These are phyloP conservation scores for Perithous albicinctus DNA, from an alignment of 2,888 invertebrate species.

Conservation along the genomic window DNA sequence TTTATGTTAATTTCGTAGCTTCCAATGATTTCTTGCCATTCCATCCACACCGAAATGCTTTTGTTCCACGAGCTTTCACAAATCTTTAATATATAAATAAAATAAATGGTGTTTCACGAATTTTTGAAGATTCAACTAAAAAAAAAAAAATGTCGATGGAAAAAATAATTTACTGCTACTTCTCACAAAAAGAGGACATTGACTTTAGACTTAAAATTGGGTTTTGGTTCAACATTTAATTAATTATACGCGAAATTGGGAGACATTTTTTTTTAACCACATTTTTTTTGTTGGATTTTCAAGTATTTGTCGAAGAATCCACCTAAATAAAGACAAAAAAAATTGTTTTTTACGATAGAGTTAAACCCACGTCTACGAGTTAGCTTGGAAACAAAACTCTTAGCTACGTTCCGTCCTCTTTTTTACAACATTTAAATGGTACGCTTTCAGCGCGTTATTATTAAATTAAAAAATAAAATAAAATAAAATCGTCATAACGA, in stretches of 20 bases:
- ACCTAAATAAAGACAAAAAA: no score
- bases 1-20: slow-evolving; percentile 58
- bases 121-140: no score
- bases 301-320: slow-evolving; percentile 16
- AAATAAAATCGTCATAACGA: slow-evolving; percentile 20
- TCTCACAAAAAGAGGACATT: no score
- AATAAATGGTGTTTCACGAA: no score
- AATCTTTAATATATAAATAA: slow-evolving; percentile 13
- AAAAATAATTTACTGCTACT: no score
- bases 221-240: no score
- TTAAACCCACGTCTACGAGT: background rate
- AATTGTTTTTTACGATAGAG: slow-evolving; percentile 4
- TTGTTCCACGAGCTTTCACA: slow-evolving; percentile 16
- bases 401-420: slow-evolving; percentile 68
- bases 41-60: slow-evolving; percentile 50
- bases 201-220: no score
- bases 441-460: slow-evolving; percentile 39
- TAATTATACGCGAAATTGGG: no score
- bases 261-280: no score
- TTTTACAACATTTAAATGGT: slow-evolving; percentile 55
- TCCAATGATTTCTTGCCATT: slow-evolving; percentile 58
- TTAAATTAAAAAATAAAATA: no score
- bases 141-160: no score
- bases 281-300: no score
- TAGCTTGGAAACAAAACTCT: slow-evolving; percentile 24